These are phyloP conservation scores for Parazoanthus atlanticus DNA, from an alignment of 92 coral and sea anemone species.

Conservation along the genomic window DNA sequence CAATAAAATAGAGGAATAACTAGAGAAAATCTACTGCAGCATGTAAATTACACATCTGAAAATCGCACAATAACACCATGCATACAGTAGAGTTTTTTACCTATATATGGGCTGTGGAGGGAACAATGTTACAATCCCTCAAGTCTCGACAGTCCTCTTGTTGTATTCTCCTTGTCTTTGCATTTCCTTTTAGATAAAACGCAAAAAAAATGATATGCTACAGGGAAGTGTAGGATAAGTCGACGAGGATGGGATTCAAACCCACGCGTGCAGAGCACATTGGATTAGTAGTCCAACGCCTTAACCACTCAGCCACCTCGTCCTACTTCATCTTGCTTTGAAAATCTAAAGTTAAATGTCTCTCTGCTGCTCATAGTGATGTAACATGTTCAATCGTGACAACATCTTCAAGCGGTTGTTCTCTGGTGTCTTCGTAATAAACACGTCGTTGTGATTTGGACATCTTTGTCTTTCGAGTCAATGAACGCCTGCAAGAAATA, in stretches of 20 bases:
- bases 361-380: background rate
- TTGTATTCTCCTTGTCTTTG: background rate
- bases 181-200: background rate
- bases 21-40: too few species aligned
- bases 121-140: background rate
- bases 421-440: background rate
- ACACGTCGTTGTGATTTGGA: background rate
- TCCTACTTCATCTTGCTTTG: slow-evolving; percentile 73
- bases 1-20: background rate
- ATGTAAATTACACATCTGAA: too few species aligned
- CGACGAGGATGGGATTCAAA: slow-evolving; percentile 99
- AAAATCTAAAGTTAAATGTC: background rate
- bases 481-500: background rate
- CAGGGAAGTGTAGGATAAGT: too few species aligned
- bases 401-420: background rate
- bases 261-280: slow-evolving; percentile 99
- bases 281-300: slow-evolving; percentile 92
- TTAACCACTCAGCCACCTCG: slow-evolving; percentile 55
- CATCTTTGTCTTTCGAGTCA: background rate
- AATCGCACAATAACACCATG: too few species aligned
- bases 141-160: background rate
- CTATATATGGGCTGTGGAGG: background rate
- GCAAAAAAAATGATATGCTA: too few species aligned
- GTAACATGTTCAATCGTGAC: background rate
- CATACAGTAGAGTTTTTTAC: background rate